phyloP scores from a whole-genome alignment of 2,113 vertebrate species.

The Diadophis punctatus region DNA sequence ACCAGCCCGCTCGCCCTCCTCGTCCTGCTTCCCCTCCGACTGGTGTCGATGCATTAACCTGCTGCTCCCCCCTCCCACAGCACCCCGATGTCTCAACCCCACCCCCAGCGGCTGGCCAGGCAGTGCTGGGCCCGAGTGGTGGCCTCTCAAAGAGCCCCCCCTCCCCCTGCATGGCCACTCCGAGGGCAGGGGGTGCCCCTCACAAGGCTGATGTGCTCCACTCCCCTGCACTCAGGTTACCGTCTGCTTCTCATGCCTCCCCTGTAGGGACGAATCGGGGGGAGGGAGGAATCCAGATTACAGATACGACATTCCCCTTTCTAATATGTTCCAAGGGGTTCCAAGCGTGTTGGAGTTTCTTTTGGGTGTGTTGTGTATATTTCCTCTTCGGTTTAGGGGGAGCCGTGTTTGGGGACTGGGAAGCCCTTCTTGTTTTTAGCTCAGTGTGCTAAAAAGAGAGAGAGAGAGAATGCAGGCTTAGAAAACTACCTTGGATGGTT shows the following conservation, averaged over 20 bases:
- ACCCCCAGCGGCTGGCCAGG: constrained; percentile 21
- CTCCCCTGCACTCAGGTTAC: background rate
- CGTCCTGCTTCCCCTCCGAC: constrained; percentile 59
- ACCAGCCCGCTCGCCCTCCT: constrained; percentile 37
- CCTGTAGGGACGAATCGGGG: background rate
- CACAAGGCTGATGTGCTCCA: background rate
- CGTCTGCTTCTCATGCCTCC: background rate
- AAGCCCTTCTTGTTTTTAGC: background rate
- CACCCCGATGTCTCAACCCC: constrained; percentile 36
- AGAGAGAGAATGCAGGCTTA: background rate
- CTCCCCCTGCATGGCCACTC: background rate
- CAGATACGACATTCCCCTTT: background rate
- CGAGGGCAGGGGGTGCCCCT: background rate
- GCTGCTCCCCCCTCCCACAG: constrained; percentile 18
- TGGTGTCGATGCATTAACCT: constrained; percentile 73
- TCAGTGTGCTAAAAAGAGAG: background rate
- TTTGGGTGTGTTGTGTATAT: background rate
- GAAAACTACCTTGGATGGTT: background rate
- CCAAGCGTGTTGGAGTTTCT: background rate
- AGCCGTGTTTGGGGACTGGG: background rate
- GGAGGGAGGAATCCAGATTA: background rate
- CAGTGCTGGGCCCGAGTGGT: background rate
- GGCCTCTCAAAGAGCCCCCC: background rate
- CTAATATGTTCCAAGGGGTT: background rate
- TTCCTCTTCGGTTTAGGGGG: background rate